Base-by-base conservation (phyloP, 2,797 vertebrate genomes). In the Geotrypetes seraphini region DNA sequence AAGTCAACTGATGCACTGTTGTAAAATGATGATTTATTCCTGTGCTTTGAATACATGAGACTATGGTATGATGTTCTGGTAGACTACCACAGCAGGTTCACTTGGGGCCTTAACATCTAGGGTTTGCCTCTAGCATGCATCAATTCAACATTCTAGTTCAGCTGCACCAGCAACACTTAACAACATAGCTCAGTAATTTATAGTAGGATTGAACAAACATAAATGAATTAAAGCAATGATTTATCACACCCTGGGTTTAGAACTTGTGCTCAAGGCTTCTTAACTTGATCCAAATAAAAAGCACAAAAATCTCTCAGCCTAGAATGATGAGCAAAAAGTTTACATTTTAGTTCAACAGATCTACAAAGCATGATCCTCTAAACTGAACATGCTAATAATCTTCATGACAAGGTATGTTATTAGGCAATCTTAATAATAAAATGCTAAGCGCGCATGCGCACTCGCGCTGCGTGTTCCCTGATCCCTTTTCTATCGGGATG, bases 11-110 rank as follows among this genome's bases (percentile, higher is more conserved):
- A 88, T 86, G 78, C 75, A 65, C 73, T 77, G 83, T 85, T 95
- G 92, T 93, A 89, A 76, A 74, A 83, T 81, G 84, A 93, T 94
- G 87, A 93, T 92, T 90, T 91, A 90, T 88, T 89, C 84, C 81
- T 93, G 80, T 85, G 87, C 87, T 89, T 66, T 74, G 74, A 75
- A 82, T 78, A 73, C 75, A 70, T 52, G 71, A 65, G 52, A 81
- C 69, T 57, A 63, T 41, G 57, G 63, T 54, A 63, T 50, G 75
- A 77, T 81, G 79, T 79, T 84, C 81, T 71, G 71, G 71, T 75
- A 77, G 78, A 79, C 82, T 75, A 83, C 81, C 81, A 78, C 63
- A 51, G 74, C 62, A 76, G 78, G 83, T 75, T 76, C 84, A 80
- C 83, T 53, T 43, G 78, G 71, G 85, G 83, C 76, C 58, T 47